A percentile compares a stretch with the other conserved stretches of the same genome.
Conservation (phyloP, 1,140 invertebrate species). For the Dinothrombium tinctorium region DNA sequence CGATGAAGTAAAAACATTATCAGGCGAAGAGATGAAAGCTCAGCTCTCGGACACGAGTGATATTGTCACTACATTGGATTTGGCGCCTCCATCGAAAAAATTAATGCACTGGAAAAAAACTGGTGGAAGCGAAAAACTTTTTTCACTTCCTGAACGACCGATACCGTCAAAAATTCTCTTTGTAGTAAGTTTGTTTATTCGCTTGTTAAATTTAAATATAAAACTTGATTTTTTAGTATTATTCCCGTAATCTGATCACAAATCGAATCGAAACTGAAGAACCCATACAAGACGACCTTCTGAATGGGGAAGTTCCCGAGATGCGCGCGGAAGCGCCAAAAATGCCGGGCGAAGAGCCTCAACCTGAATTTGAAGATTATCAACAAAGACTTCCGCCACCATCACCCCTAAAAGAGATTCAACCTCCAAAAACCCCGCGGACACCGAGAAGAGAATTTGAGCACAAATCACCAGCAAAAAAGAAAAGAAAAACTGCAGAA, state of each 20-base stretch:
- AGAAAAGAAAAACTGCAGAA: constrained; percentile 8
- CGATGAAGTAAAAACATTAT: constrained; percentile 97
- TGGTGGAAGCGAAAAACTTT: constrained; percentile 85
- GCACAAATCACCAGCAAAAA: constrained; percentile 7
- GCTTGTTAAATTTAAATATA: neutral
- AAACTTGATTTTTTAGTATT: neutral
- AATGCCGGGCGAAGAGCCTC: neutral
- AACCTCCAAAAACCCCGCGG: constrained; percentile 10
- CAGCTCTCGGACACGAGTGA: constrained; percentile 92
- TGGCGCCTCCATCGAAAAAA: constrained; percentile 92
- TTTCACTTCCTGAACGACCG: constrained; percentile 67
- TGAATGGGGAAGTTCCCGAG: neutral
- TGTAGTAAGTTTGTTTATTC: constrained; percentile 21
- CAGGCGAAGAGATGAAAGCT: constrained; percentile 98
- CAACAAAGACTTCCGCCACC: constrained; percentile 1
- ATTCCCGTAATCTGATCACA: constrained; percentile 11
- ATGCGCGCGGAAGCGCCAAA: neutral
- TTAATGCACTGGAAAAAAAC: constrained; percentile 99
- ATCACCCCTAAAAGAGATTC: constrained; percentile 5
- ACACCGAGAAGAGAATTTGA: constrained; percentile 1
- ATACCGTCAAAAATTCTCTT: constrained; percentile 58
- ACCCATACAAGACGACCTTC: constrained; percentile 1
- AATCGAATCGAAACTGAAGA: constrained; percentile 8
- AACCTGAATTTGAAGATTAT: constrained; percentile 8
- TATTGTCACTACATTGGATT: constrained; percentile 83